Percentiles rank a stretch among this genome's conserved stretches.
Conservation (phyloP, 2,113 vertebrate genomes). For the Furnarius figulus region DNA sequence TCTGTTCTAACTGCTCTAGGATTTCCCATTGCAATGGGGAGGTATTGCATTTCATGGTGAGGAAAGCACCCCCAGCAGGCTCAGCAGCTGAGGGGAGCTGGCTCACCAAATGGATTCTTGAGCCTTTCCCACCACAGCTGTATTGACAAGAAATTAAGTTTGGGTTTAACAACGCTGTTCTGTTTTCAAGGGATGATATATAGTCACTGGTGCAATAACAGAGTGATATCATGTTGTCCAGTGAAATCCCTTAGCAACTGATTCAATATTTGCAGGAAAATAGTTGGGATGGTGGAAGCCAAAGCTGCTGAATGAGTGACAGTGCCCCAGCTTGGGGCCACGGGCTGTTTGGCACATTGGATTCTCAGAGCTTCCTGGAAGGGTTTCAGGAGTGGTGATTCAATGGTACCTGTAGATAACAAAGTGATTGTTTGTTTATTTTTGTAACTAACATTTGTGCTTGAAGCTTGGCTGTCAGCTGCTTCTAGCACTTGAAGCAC, state of each 20-base stretch:
- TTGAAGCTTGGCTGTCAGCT: neutral
- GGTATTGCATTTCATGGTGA: neutral
- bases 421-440: neutral
- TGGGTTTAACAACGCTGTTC: neutral
- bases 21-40: neutral
- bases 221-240: constrained; percentile 48
- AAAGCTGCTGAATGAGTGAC: neutral
- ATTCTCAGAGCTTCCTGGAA: neutral
- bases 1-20: neutral
- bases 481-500: neutral
- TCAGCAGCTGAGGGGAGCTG: constrained; percentile 31
- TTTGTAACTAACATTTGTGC: neutral
- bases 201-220: constrained; percentile 25
- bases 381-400: neutral
- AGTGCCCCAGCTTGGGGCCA: neutral
- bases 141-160: constrained; percentile 30
- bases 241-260: constrained; percentile 57
- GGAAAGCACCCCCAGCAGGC: neutral
- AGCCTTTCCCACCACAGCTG: constrained; percentile 45
- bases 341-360: neutral
- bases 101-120: neutral
- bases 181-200: constrained; percentile 42
- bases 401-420: constrained; percentile 29
- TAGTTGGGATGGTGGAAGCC: neutral
- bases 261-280: constrained; percentile 51